Conservation (phyloP, 2,113 vertebrate species). For the Lampris incognitus region DNA sequence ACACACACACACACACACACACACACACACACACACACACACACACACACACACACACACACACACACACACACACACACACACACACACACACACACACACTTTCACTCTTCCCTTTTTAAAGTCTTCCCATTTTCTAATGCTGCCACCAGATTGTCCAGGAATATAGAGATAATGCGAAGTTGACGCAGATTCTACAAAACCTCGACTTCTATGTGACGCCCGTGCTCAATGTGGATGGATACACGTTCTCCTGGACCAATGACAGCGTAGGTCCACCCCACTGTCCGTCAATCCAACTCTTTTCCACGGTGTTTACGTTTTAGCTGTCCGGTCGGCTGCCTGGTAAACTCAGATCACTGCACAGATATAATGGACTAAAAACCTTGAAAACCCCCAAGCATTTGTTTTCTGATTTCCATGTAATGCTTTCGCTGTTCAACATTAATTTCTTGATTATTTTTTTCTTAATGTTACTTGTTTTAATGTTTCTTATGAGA, state of each 20-base stretch:
- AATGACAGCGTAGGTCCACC: constrained; percentile 61
- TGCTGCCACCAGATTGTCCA: constrained; percentile 74
- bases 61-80: background rate
- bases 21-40: constrained; percentile 8
- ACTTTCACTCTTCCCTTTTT: background rate
- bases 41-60: background rate
- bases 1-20: background rate
- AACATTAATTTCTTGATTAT: too few species aligned
- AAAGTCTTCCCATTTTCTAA: background rate
- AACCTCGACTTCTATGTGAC: constrained; percentile 84
- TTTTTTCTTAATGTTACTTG: too few species aligned
- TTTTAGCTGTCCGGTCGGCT: too few species aligned
- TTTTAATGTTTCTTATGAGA: too few species aligned
- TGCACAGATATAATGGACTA: too few species aligned
- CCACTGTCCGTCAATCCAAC: background rate
- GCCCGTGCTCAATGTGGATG: constrained; percentile 84
- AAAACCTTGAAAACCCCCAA: too few species aligned
- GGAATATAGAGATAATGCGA: constrained; percentile 73
- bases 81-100: background rate
- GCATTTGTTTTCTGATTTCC: too few species aligned
- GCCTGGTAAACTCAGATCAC: too few species aligned
- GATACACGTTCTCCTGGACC: constrained; percentile 82
- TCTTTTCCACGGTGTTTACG: background rate
- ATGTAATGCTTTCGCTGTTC: too few species aligned
- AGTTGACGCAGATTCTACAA: constrained; percentile 71